These are phyloP conservation scores for Phalacrocorax brasilianus DNA, from an alignment of 2,113 vertebrate species.

Conservation along the genomic window DNA sequence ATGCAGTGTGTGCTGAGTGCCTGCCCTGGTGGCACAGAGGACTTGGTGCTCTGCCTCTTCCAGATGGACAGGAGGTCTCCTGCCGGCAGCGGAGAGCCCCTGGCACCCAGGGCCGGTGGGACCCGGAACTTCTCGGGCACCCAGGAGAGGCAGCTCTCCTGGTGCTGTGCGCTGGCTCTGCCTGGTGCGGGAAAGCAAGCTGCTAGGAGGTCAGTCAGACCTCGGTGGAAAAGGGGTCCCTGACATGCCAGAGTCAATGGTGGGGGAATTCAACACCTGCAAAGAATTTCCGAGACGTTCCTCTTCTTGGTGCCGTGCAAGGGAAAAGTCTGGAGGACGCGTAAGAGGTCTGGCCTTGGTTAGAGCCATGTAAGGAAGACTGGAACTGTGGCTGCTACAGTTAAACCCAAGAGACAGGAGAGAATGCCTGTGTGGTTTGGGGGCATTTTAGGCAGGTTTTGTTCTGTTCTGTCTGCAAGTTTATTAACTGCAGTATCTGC, in stretches of 20 bases:
- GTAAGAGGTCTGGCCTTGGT: background rate
- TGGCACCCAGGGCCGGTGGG: background rate
- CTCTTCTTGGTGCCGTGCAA: background rate
- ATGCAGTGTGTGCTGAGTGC: fast-evolving
- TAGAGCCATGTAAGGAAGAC: background rate
- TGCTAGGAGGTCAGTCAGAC: background rate
- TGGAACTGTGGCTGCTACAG: background rate
- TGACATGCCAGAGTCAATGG: background rate
- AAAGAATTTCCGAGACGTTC: background rate
- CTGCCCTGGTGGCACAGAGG: too few relatives aligned
- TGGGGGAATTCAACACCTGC: background rate
- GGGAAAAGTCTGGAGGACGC: background rate
- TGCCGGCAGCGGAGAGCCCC: fast-evolving
- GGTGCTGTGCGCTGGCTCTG: background rate
- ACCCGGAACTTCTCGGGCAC: background rate
- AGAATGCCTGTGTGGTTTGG: background rate
- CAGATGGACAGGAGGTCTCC: background rate
- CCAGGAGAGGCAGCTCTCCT: background rate
- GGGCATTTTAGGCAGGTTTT: background rate
- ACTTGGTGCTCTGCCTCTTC: background rate
- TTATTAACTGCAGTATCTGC: background rate
- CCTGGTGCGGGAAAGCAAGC: background rate
- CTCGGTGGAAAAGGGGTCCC: background rate
- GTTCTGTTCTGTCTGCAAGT: background rate
- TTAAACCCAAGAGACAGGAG: background rate